Conservation (phyloP, 2,113 vertebrate genomes). For the Dicerorhinus sumatrensis region DNA sequence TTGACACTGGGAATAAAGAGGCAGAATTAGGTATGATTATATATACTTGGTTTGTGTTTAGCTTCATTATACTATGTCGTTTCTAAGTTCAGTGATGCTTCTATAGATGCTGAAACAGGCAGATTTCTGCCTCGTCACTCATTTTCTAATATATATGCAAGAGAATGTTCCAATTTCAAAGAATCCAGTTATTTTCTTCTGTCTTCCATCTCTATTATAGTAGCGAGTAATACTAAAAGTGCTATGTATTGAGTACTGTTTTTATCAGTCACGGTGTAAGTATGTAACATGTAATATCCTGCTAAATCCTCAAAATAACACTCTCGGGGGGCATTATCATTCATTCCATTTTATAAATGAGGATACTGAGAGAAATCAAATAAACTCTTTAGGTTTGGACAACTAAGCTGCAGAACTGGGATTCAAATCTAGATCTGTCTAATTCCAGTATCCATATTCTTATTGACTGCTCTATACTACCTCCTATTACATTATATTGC, state of each 20-base stretch:
- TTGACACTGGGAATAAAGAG: not conserved
- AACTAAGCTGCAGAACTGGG: not conserved
- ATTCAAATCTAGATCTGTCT: not conserved
- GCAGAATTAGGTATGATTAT: not conserved
- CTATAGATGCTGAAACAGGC: not conserved
- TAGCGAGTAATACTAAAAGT: not conserved
- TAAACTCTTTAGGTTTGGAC: not conserved
- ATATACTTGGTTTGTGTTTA: not conserved
- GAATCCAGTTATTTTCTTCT: not conserved
- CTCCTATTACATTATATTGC: not conserved
- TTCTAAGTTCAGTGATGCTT: not conserved
- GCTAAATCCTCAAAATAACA: not conserved
- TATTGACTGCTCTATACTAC: not conserved
- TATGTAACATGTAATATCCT: not conserved
- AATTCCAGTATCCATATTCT: not conserved
- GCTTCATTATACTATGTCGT: not conserved
- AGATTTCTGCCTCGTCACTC: not conserved
- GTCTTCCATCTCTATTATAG: not conserved
- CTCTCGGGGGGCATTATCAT: not conserved
- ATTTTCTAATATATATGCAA: not conserved
- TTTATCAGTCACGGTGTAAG: not conserved
- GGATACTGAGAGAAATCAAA: not conserved
- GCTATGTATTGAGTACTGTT: not conserved
- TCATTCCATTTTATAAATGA: slow-evolving; percentile 10
- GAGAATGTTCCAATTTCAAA: slow-evolving; percentile 8